Base-by-base conservation (phyloP, 2,797 vertebrate genomes). In the Sebastes trivittatus region DNA sequence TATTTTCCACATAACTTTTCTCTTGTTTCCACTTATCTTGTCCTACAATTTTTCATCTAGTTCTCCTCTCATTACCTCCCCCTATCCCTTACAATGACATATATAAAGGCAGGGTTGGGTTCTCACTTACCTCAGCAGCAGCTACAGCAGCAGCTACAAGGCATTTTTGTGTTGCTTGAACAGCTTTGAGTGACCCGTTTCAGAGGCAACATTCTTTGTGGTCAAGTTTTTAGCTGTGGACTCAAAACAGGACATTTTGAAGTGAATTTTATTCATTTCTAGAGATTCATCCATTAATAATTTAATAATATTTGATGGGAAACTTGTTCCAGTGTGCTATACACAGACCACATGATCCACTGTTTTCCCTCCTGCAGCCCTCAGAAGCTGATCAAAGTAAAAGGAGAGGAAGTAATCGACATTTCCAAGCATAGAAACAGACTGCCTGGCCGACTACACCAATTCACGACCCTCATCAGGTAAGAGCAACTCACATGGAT, bases 391-490 rank as follows among this genome's bases (percentile, higher is more conserved):
- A 73, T 7, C 58, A 64, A 0, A 13, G 29, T 4, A 0, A 42
- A 74, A 16, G 71, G 56, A 72, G 93, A 94, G 18, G 92, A 96
- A 64, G 72, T 75, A 0, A 74, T 96, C 70, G 88, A 74, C 1
- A 80, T 96, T 36, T 86, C 89, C 49, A 83, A 91, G 20, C 77
- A 92, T 7, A 91, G n/a, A n/a, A 91, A 96, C 46, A 63, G 81
- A 22, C 87, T 96, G 36, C 97, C 98, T 0, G 97, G 97, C 5
- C 83, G 76, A 34, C 69, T 97, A 7, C 95, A 96, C 64, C 98
- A 99, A 80, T 99, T 99, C 27, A 87, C 93, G 11, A 84, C 95
- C 61, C 95, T 99, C 82, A 93, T 98, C 86, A 96, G 96, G 97
- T 98, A 95, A 93, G 6, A 14, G 29, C 16, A 25, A 11, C 46